These are phyloP conservation scores for Crioceris asparagi DNA, from an alignment of 2,888 invertebrate species.

Conservation along the genomic window DNA sequence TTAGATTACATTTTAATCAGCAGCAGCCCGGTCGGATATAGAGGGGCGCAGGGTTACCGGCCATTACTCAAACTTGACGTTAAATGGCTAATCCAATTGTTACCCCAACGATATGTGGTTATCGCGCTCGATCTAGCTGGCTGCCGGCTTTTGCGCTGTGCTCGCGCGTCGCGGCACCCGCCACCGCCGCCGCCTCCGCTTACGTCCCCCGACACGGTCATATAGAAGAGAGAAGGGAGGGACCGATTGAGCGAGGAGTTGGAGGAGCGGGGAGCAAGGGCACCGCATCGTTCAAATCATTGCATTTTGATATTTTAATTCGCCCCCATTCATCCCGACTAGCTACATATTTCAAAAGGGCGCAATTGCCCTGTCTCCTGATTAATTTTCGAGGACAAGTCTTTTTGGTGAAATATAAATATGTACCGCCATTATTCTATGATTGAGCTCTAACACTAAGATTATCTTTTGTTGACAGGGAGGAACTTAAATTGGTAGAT, in stretches of 20 bases:
- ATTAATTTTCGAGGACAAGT: too few relatives aligned
- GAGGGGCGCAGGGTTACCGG: conserved; percentile 33
- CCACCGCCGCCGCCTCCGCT: conserved; percentile 9
- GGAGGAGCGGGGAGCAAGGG: conserved; percentile 15
- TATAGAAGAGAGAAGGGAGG: neutral
- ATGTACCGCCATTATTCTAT: too few relatives aligned
- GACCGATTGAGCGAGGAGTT: too few relatives aligned
- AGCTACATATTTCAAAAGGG: too few relatives aligned
- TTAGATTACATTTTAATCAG: conserved; percentile 46
- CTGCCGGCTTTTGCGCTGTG: conserved; percentile 20
- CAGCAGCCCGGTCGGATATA: conserved; percentile 28
- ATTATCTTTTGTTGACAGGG: too few relatives aligned
- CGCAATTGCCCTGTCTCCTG: too few relatives aligned
- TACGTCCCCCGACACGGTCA: neutral
- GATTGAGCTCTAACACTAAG: too few relatives aligned
- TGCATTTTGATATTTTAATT: conserved; percentile 29
- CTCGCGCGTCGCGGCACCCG: too few relatives aligned
- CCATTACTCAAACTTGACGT: conserved; percentile 42
- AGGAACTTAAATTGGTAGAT: too few relatives aligned
- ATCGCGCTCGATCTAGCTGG: conserved; percentile 33
- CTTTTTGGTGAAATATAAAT: too few relatives aligned
- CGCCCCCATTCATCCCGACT: too few relatives aligned
- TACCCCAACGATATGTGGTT: conserved; percentile 39
- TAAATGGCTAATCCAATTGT: conserved; percentile 42
- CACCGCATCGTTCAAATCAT: conserved; percentile 23